Evolutionary conservation across 2,888 invertebrate species (phyloP).

Genomic region (Diaprepes abbreviatus): DNA sequence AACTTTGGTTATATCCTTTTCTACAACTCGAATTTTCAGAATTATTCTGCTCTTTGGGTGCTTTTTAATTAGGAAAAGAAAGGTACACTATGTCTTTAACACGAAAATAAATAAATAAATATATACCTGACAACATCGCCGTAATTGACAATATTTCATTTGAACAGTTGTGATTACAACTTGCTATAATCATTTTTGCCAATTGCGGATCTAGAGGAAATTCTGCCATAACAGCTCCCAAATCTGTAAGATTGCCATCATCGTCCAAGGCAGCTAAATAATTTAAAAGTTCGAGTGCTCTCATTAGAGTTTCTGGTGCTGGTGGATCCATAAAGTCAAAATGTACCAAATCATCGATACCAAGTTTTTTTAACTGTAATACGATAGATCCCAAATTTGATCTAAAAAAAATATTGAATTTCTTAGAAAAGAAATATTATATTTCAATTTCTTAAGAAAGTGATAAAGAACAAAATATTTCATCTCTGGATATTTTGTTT

Average conservation of each 20-base stretch:
- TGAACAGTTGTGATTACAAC: slow-evolving; percentile 98
- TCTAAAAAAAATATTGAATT: slow-evolving; percentile 65
- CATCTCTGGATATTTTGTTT: too few relatives aligned
- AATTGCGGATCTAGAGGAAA: slow-evolving; percentile 99
- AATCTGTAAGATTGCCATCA: slow-evolving; percentile 95
- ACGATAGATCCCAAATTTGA: slow-evolving; percentile 98
- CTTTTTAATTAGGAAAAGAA: too few relatives aligned
- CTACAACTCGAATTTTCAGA: too few relatives aligned
- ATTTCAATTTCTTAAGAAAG: too few relatives aligned
- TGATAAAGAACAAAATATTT: too few relatives aligned
- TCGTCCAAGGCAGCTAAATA: slow-evolving; percentile 98
- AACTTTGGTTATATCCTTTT: too few relatives aligned
- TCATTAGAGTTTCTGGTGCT: slow-evolving; percentile 99
- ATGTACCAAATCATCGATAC: slow-evolving; percentile 99
- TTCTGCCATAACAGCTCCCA: slow-evolving; percentile 99
- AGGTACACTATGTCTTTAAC: too few relatives aligned
- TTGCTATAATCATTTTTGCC: slow-evolving; percentile 98
- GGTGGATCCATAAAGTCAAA: slow-evolving; percentile 99
- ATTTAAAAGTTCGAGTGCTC: slow-evolving; percentile 96
- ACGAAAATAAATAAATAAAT: slow-evolving; percentile 44
- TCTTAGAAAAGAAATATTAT: too few relatives aligned
- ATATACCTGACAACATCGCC: slow-evolving; percentile 97
- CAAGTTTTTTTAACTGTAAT: slow-evolving; percentile 96
- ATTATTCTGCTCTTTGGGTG: too few relatives aligned
- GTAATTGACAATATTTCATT: slow-evolving; percentile 99